phyloP scores from a whole-genome alignment of 2,888 invertebrate genomes.

The Ryuthela nishihirai region DNA sequence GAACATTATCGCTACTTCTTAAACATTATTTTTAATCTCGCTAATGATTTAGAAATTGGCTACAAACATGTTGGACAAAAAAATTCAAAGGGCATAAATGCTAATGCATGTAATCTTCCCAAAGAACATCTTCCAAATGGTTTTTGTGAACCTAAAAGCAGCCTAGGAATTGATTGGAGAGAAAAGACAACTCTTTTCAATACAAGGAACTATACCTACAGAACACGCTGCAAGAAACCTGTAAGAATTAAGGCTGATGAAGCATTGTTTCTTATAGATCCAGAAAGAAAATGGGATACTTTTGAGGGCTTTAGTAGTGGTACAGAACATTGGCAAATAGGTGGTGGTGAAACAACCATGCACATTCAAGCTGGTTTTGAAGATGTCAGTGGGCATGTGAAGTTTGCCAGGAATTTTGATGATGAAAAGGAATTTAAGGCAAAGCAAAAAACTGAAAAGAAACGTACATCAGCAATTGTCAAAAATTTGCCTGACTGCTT shows the following conservation, averaged over 20 bases:
- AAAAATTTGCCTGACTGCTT: background rate
- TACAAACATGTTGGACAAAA: too few relatives aligned
- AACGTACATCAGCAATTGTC: background rate
- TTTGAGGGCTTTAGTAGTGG: conserved; percentile 49
- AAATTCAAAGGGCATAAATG: background rate
- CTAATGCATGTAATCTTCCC: conserved; percentile 2
- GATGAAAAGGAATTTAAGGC: conserved; percentile 14
- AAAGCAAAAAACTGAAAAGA: conserved; percentile 9
- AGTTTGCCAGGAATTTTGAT: conserved; percentile 67
- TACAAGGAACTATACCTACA: conserved; percentile 68
- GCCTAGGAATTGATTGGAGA: conserved; percentile 7
- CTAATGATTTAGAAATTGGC: conserved; percentile 38
- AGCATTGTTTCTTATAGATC: conserved; percentile 70
- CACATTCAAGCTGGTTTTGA: conserved; percentile 84
- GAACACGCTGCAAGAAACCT: conserved; percentile 72
- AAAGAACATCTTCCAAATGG: conserved; percentile 48
- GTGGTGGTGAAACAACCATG: conserved; percentile 55
- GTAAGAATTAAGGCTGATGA: conserved; percentile 72
- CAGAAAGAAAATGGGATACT: conserved; percentile 69
- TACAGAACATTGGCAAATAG: conserved; percentile 50
- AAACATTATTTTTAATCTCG: conserved; percentile 30
- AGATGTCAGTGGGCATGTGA: conserved; percentile 72
- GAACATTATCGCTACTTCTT: conserved; percentile 73
- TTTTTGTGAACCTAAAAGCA: conserved; percentile 52
- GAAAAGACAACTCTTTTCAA: conserved; percentile 45